Percentiles rank a stretch among this genome's conserved stretches.
phyloP scores from a whole-genome alignment of 2,113 vertebrate species.

The Seriola rivoliana region DNA sequence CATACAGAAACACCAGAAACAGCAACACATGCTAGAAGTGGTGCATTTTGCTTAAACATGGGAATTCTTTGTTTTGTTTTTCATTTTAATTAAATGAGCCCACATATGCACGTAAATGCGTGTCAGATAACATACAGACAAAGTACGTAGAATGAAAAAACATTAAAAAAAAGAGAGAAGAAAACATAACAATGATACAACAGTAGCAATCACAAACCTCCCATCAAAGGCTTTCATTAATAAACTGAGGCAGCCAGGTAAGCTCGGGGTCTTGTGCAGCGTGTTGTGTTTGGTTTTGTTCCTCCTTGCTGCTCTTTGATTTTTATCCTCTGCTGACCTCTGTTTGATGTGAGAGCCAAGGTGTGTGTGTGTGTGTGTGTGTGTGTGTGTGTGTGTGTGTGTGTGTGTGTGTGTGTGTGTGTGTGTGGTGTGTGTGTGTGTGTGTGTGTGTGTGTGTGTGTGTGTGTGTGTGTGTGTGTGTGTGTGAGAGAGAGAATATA shows the following conservation, averaged over 20 bases:
- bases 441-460: conserved; percentile 1
- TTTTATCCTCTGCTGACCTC: conserved; percentile 60
- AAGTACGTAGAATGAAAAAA: neutral
- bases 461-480: conserved; percentile 4
- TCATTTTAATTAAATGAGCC: neutral
- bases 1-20: neutral
- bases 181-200: neutral
- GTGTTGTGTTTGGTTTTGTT: conserved; percentile 48
- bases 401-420: neutral
- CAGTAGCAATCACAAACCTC: neutral
- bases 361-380: neutral
- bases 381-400: conserved; percentile 17
- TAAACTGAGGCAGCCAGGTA: conserved; percentile 37
- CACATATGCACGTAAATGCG: neutral
- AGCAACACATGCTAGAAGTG: neutral
- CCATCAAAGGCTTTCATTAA: conserved; percentile 46
- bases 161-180: neutral
- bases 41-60: neutral
- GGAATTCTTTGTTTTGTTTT: neutral
- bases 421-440: neutral
- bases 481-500: conserved; percentile 8
- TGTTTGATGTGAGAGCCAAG: conserved; percentile 58
- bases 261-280: conserved; percentile 17
- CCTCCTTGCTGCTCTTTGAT: conserved; percentile 60
- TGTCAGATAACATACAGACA: neutral